Evolutionary conservation across 2,888 invertebrate genomes (phyloP), one percentile per base, ranked within the genome.

Genomic region (Deilephila elpenor): DNA sequence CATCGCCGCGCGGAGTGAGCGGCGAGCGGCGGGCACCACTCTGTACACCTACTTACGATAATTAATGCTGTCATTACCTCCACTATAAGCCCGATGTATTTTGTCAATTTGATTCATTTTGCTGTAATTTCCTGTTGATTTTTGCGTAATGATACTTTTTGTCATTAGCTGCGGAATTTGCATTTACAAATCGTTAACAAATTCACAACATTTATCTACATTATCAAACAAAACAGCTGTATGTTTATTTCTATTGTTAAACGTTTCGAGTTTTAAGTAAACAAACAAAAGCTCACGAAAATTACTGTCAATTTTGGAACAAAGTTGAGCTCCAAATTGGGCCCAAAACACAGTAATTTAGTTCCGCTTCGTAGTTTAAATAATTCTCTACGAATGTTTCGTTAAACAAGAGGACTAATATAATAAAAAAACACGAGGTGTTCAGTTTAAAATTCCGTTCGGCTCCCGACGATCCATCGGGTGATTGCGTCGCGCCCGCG

Each of bases 391-490:
- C 67, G 67, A 78, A 83, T 82, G 81, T 82, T 76, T 79, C 71
- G 75, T 67, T 71, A 79, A 78, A 81, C 79, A 79, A 79, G 79
- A 76, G 78, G 75, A 73, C 73, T 75, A 79, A 83, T 80, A 80
- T 80, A 82, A 83, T 80, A 84, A 85, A 87, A 84, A 78, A 77
- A 70, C 73, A 44, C 19, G 72, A 74, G 78, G 78, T 71, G 75
- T 74, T 75, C 80, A 80, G 80, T 84, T 91, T 90, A 89, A 90
- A 87, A 92, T 92, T 91, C 92, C 78, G 82, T 72, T 71, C 83
- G 75, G 79, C 79, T 86, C 75, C 84, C 79, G 78, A 76, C 91
- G 84, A 89, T 91, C 86, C 85, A 82, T 86, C 90, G 91, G 84
- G 82, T 83, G 89, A 89, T 88, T 90, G 90, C 87, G 82, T 79